These are phyloP conservation scores for Paragorgia papillata DNA, from an alignment of 92 coral and sea anemone species.

Conservation along the genomic window DNA sequence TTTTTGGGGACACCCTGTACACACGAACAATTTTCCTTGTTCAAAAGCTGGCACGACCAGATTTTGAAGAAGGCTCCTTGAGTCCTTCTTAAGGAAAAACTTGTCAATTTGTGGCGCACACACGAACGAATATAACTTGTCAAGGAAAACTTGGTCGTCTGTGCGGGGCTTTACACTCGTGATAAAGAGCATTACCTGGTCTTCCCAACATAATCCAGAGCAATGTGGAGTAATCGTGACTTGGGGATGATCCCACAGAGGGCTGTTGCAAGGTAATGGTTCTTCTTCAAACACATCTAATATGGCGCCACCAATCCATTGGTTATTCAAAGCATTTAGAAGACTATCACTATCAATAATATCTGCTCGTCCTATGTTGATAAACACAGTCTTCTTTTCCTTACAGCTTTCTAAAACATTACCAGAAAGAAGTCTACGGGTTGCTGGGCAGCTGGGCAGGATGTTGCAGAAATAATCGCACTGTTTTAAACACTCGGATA, in stretches of 20 bases:
- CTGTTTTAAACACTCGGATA: slow-evolving; percentile 70
- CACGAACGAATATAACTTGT: too few species aligned
- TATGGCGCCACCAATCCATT: slow-evolving; percentile 94
- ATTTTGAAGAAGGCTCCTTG: too few species aligned
- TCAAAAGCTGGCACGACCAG: too few species aligned
- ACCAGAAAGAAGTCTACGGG: slow-evolving; percentile 78
- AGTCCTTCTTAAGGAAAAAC: too few species aligned
- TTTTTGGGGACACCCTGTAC: too few species aligned
- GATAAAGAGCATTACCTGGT: too few species aligned
- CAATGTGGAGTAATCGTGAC: slow-evolving; percentile 89
- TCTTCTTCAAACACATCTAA: slow-evolving; percentile 88
- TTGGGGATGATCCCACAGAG: slow-evolving; percentile 81
- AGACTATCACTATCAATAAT: slow-evolving; percentile 76
- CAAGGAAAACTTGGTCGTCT: too few species aligned
- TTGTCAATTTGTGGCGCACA: too few species aligned
- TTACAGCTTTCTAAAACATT: slow-evolving; percentile 68
- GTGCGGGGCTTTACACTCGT: too few species aligned
- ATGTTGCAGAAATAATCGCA: slow-evolving; percentile 87
- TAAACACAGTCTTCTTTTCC: slow-evolving; percentile 67
- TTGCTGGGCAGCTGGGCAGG: slow-evolving; percentile 80
- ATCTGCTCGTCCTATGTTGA: slow-evolving; percentile 90
- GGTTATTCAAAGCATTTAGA: slow-evolving; percentile 69
- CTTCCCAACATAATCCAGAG: slow-evolving; percentile 55
- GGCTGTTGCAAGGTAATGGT: slow-evolving; percentile 78
- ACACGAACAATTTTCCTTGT: too few species aligned